phyloP scores from a whole-genome alignment of 1,140 invertebrate species.

The Papilio helenus region DNA sequence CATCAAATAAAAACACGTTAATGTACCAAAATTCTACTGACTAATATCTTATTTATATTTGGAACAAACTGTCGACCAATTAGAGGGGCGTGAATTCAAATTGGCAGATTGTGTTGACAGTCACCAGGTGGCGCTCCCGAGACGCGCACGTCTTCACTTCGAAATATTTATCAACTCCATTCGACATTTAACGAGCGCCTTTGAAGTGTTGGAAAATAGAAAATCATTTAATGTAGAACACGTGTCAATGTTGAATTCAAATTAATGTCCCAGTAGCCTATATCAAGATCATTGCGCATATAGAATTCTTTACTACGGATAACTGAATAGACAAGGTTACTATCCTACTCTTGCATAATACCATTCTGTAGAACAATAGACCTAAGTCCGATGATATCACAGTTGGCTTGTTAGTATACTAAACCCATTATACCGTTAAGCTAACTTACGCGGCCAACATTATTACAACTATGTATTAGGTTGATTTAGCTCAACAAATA shows the following conservation, averaged over 20 bases:
- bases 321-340: not conserved
- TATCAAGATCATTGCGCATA: slow-evolving; percentile 22
- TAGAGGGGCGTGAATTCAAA: slow-evolving; percentile 67
- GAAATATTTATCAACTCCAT: slow-evolving; percentile 59
- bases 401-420: not conserved
- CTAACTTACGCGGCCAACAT: no score
- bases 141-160: slow-evolving; percentile 54
- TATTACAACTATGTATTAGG: no score
- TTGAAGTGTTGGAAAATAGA: slow-evolving; percentile 76
- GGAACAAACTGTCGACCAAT: slow-evolving; percentile 68
- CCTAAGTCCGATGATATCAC: not conserved
- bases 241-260: slow-evolving; percentile 52
- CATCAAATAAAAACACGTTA: not conserved
- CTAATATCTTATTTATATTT: slow-evolving; percentile 68
- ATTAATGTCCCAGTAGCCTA: slow-evolving; percentile 62
- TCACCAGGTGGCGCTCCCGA: slow-evolving; percentile 63
- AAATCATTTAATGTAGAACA: slow-evolving; percentile 62
- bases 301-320: not conserved
- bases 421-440: not conserved
- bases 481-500: no score
- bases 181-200: slow-evolving; percentile 74
- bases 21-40: slow-evolving; percentile 35
- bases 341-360: not conserved
- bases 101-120: slow-evolving; percentile 75
- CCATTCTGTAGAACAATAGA: not conserved